Evolutionary conservation across 1,140 invertebrate genomes (phyloP), one percentile per base, ranked within the genome.

Genomic region (Ips nitidus): DNA sequence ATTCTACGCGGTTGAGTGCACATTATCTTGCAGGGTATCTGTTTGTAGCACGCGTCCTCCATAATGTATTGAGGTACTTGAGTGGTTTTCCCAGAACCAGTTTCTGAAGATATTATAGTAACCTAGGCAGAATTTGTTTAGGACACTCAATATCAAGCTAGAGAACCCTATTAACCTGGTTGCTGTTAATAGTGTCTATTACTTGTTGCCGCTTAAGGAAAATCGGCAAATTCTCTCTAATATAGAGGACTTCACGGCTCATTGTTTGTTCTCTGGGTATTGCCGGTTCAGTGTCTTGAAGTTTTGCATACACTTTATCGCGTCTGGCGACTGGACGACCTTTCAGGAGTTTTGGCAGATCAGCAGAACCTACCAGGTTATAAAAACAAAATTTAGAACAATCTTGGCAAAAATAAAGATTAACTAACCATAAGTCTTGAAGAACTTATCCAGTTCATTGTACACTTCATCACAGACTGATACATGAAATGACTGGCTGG

Each of bases 1-100:
- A 99, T 88, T 71, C 97, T 84, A 52, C 95, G 85, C 0, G 97
- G 97, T 80, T 98, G 94, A 1, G 95, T 96, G 77, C 94, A 96
- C 77, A 98, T 89, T 72, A 99, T 92, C 41, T 94, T 85, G 71
- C 94, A 94, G 0, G 88, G 83, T 72, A 87, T 84, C 8, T 86
- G 84, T n/a, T 82, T 83, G 36, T 83, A 80, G 52, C 86, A 82
- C 64, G 87, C 90, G 66, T 93, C 83, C 74, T 98, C 94, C 50
- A 98, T 80, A 68, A 98, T 88, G 77, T 92, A 94, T 76, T 98
- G 96, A 0, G 94, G 94, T 8, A 97, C 82, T 82, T 97, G 94
- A 0, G 94, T 97, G 1, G 94, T 95, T 84, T 97, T 97, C 1
- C 94, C 94, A 40, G 90, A 93, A 1, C 94, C 94, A 0, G 93